Evolutionary conservation across 2,113 vertebrate species (phyloP).

Genomic region (Anser cygnoides): DNA sequence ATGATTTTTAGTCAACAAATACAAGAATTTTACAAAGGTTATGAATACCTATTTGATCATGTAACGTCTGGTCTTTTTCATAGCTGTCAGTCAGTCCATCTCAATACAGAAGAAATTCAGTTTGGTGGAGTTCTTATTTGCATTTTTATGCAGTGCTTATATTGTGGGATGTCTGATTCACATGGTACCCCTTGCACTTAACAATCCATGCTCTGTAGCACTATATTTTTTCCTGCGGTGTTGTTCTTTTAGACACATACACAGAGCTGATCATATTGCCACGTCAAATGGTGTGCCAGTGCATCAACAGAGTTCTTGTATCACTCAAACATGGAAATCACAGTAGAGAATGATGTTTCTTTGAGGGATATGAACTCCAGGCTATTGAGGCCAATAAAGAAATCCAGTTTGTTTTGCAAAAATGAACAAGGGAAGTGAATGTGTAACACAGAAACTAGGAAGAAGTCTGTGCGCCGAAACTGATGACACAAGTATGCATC

Average conservation of each 20-base stretch:
- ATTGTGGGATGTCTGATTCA: background rate
- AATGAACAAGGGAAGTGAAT: background rate
- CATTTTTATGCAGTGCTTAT: background rate
- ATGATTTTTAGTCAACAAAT: background rate
- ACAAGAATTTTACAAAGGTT: background rate
- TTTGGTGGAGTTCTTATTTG: background rate
- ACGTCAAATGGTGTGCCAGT: fast-evolving
- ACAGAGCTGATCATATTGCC: background rate
- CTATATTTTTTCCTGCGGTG: fast-evolving
- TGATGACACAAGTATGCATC: background rate
- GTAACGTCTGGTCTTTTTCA: background rate
- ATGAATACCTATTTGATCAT: background rate
- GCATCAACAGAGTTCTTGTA: background rate
- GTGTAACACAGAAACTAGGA: background rate
- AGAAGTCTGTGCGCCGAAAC: background rate
- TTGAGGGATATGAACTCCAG: background rate
- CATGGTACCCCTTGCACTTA: background rate
- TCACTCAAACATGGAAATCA: background rate
- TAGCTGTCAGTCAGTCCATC: background rate
- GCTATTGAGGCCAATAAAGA: background rate
- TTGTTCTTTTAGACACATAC: background rate
- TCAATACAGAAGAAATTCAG: background rate
- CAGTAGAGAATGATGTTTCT: background rate
- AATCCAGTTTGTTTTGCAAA: background rate
- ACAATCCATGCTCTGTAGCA: background rate